Base-by-base conservation (phyloP, 2,113 vertebrate genomes). In the Sakesphorus luctuosus region DNA sequence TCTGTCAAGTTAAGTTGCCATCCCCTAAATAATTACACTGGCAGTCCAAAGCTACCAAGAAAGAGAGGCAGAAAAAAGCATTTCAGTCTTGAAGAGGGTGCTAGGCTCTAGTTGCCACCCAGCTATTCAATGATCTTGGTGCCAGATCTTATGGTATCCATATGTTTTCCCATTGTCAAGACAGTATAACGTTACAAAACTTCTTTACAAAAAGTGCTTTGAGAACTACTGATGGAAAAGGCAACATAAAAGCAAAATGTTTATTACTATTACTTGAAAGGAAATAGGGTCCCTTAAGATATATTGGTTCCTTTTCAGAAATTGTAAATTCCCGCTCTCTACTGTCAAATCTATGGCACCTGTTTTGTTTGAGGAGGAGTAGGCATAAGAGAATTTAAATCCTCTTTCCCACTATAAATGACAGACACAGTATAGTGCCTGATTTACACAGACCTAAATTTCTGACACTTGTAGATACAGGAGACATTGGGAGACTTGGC, bases 131-230 rank as follows among this genome's bases (percentile, higher is more conserved):
- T 40, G 49, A 73, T 81, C 44, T 56, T 73, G 53, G 36, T 89
- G 90, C 62, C 87, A 87, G 66, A 78, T 50, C 50, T 19, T 89
- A 59, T 26, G 71, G 55, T n/a, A 31, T 77, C 80, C 81, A 52
- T 68, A 90, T 78, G 89, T 82, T 94, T 95, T 94, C 52, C 58
- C 69, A 84, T 52, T 78, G 47, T 63, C 71, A 84, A 84, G 33
- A 77, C 25, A 67, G 21, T 8, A 50, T 2, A 29, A 19, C 43
- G 62, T 80, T 12, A 24, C 38, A 65, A 83, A 87, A 52, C 36
- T 55, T 46, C n/a, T 88, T 84, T 63, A 66, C 16, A 74, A 56
- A 81, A 78, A 77, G 31, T 53, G 6, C 25, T 84, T 89, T 76
- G 31, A 89, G 73, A 93, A 56, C 28, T 82, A 40, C 49, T 84